Conservation (phyloP, 2,888 invertebrate genomes). For the Charanyca ferruginea region DNA sequence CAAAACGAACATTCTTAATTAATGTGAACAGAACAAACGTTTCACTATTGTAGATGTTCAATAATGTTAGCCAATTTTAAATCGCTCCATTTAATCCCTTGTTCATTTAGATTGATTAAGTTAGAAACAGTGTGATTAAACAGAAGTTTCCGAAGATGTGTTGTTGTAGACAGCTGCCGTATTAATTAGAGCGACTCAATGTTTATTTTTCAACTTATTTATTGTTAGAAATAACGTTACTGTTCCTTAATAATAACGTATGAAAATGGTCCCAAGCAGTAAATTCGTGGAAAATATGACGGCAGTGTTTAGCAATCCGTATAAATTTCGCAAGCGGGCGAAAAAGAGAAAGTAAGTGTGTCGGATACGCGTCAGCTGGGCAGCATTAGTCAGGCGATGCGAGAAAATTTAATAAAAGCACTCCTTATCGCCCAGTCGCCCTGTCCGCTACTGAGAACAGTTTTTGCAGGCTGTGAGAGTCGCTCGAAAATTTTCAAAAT, state of each 20-base stretch:
- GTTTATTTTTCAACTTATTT: constrained; percentile 19
- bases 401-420: constrained; percentile 90
- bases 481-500: constrained; percentile 63
- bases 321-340: constrained; percentile 77
- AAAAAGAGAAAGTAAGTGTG: constrained; percentile 82
- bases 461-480: constrained; percentile 60
- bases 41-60: constrained; percentile 79
- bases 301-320: constrained; percentile 71
- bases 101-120: constrained; percentile 71
- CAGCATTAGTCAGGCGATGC: constrained; percentile 88
- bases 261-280: constrained; percentile 43
- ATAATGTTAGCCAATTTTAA: constrained; percentile 76
- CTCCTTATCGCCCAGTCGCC: constrained; percentile 81
- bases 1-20: constrained; percentile 85
- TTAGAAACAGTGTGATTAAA: constrained; percentile 62
- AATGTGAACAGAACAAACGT: constrained; percentile 83
- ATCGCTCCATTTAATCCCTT: constrained; percentile 69
- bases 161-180: constrained; percentile 44
- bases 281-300: constrained; percentile 66
- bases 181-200: constrained; percentile 38
- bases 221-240: constrained; percentile 18
- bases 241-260: constrained; percentile 45
- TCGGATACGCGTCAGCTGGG: constrained; percentile 87
- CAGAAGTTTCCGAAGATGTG: constrained; percentile 50
- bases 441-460: constrained; percentile 66